Evolutionary conservation across 2,797 vertebrate species (phyloP).

Genomic region (Sebastes miniatus): DNA sequence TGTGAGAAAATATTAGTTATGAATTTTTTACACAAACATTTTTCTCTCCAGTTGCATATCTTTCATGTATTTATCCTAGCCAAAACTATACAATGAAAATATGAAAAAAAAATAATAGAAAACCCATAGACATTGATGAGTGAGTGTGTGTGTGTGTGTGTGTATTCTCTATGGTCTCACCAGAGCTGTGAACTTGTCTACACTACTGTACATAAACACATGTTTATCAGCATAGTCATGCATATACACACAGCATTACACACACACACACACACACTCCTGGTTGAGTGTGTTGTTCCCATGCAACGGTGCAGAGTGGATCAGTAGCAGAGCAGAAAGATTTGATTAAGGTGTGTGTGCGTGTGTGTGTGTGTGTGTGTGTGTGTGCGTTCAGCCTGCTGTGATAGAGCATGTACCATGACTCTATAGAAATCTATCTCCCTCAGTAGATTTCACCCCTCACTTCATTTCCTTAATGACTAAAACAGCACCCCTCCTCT

Average conservation of each 20-base stretch:
- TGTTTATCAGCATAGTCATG: slow-evolving; percentile 25
- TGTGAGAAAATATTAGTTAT: neutral
- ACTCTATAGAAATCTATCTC: slow-evolving; percentile 72
- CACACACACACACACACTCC: neutral
- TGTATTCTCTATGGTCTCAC: neutral
- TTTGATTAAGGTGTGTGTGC: slow-evolving; percentile 30
- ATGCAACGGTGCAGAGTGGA: slow-evolving; percentile 45
- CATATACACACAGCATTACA: slow-evolving; percentile 11
- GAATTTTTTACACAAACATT: neutral
- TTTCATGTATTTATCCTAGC: neutral
- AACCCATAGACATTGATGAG: neutral
- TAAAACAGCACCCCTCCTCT: slow-evolving; percentile 59
- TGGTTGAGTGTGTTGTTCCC: slow-evolving; percentile 24
- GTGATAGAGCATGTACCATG: slow-evolving; percentile 76
- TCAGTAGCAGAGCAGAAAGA: slow-evolving; percentile 67
- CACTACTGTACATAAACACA: neutral
- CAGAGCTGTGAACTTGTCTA: neutral
- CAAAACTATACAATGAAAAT: neutral
- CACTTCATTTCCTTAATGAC: slow-evolving; percentile 78
- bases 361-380: slow-evolving; percentile 28
- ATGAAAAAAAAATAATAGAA: too few species aligned
- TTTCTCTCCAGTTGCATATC: neutral
- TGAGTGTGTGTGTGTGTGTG: neutral
- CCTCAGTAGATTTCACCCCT: slow-evolving; percentile 75
- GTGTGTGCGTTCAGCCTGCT: slow-evolving; percentile 34